Conservation (phyloP, 2,888 invertebrate species). For the Andrena marginata region DNA sequence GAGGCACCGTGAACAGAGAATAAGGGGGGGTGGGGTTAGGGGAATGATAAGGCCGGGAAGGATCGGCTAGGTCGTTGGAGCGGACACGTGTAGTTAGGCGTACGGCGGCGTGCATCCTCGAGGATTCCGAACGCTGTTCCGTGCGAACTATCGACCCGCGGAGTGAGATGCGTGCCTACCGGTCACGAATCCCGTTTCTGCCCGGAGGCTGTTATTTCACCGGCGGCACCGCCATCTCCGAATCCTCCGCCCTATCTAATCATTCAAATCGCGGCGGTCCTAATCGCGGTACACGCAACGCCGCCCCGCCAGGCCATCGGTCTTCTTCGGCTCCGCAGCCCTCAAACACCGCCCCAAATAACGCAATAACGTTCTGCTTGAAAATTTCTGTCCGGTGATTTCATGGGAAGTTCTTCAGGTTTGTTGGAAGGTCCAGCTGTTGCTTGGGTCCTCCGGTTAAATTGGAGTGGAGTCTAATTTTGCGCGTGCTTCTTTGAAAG, state of each 20-base stretch:
- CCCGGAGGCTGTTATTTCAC: slow-evolving; percentile 80
- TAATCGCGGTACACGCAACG: slow-evolving; percentile 65
- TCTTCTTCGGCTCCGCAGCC: slow-evolving; percentile 40
- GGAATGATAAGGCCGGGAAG: slow-evolving; percentile 44
- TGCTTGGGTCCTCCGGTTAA: no score
- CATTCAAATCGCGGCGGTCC: slow-evolving; percentile 79
- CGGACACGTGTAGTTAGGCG: slow-evolving; percentile 59
- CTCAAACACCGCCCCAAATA: slow-evolving; percentile 48
- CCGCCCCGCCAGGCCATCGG: slow-evolving; percentile 19
- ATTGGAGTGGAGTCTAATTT: not conserved
- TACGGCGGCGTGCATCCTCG: slow-evolving; percentile 4
- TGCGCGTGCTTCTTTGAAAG: not conserved
- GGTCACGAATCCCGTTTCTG: slow-evolving; percentile 74
- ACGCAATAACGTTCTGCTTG: slow-evolving; percentile 55
- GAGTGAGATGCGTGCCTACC: slow-evolving; percentile 74
- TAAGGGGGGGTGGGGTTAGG: not conserved
- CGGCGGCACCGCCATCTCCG: slow-evolving; percentile 71
- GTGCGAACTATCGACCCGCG: slow-evolving; percentile 71
- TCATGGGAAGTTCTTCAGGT: no score
- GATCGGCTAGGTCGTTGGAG: slow-evolving; percentile 56
- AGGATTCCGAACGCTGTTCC: slow-evolving; percentile 25
- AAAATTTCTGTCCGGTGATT: no score
- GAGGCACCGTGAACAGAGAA: not conserved
- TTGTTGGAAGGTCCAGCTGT: no score
- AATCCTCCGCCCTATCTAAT: slow-evolving; percentile 78